Base-by-base conservation (phyloP, 2,888 invertebrate species). In the Tachina fera region DNA sequence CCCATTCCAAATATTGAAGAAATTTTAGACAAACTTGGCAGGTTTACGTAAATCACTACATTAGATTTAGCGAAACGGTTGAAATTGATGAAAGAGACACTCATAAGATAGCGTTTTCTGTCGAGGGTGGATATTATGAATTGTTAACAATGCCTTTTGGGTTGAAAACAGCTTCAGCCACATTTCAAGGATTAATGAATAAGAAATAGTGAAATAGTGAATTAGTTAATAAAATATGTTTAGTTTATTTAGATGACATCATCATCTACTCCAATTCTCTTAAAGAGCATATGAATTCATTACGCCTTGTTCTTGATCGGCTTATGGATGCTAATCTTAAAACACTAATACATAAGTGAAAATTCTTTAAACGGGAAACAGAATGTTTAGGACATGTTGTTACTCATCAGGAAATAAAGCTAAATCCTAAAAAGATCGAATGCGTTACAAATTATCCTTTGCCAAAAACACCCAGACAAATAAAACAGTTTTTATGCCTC, bases 11-110 rank as follows among this genome's bases (percentile, higher is more conserved):
- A 31, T 31, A 45, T 76, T 5, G 61, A 79, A 1, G 76, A 79
- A 45, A 81, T 87, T 41, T 45, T 84, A 13, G 53, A 75, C 14
- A 76, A 76, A 45, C 41, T 67, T 47, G 63, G 31, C 3, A 75
- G 63, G 14, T 43, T 60, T 45, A 49, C 68, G 60, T 77, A 77
- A 31, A 75, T 70, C 65, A 43, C 41, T 10, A 84, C 78, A 14
- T 14, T 70, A 10, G 78, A 81, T 43, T 16, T 70, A 10, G 83
- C 78, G 22, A 3, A 80, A 68, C n/a, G 19, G 16, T 88, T 19
- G 76, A 76, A 65, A 84, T 88, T 3, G 49, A 81, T 1, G 82
- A 83, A 53, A 22, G 60, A 8, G 87, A 88, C 19, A 60, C 79
- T 1, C 41, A 72, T 11, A 88, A 89, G 65, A 89, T 88, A 0